phyloP scores from a whole-genome alignment of 2,113 vertebrate species.

The Columba livia region DNA sequence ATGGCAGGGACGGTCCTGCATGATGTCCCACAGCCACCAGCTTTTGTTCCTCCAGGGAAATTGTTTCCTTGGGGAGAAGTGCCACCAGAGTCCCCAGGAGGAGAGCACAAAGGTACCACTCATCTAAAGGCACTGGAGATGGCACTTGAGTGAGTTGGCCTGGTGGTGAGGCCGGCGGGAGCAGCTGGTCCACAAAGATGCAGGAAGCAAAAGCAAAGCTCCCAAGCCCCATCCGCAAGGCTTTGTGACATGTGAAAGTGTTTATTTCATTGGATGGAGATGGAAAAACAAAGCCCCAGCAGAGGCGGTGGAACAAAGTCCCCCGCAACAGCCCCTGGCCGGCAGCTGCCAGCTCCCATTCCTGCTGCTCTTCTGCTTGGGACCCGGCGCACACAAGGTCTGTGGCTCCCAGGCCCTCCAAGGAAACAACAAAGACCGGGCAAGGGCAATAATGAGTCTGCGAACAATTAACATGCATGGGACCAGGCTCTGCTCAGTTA shows the following conservation, averaged over 20 bases:
- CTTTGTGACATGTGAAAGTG: background rate
- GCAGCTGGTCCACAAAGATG: accelerated
- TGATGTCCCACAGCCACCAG: background rate
- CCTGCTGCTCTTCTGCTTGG: background rate
- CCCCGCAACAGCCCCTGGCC: background rate
- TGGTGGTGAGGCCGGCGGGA: accelerated
- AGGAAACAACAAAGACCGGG: background rate
- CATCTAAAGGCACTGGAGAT: background rate
- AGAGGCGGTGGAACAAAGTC: background rate
- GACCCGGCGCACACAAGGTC: accelerated
- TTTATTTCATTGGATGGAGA: conserved; percentile 38
- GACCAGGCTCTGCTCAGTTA: background rate
- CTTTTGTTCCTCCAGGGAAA: background rate
- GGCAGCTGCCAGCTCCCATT: conserved; percentile 38
- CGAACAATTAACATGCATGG: background rate
- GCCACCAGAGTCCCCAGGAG: background rate
- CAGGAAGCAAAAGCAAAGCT: background rate
- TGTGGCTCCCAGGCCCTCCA: background rate
- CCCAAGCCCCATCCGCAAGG: background rate
- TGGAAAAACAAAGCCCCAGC: conserved; percentile 36
- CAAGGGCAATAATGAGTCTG: conserved; percentile 18
- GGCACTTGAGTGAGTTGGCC: accelerated
- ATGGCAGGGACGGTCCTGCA: accelerated
- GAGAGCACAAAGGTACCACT: background rate
- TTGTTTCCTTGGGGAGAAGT: background rate